Evolutionary conservation across 2,888 invertebrate species (phyloP), one percentile per base, ranked within the genome.

Genomic region (Andrena chrysosceles): DNA sequence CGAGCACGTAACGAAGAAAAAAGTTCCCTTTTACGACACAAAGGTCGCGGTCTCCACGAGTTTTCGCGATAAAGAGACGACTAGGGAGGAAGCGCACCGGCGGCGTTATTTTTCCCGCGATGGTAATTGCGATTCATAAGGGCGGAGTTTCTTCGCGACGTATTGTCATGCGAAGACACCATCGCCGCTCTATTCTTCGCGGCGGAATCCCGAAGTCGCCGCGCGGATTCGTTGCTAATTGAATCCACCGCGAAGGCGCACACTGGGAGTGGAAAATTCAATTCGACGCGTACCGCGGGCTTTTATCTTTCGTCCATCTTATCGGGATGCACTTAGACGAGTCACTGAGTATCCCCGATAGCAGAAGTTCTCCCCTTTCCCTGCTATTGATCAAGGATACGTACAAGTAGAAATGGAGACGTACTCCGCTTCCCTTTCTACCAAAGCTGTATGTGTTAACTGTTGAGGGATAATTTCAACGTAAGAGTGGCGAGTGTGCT

Each of bases 261-360:
- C 13, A 16, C 13, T 31, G 62, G 10, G 68, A 77, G 70, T 72
- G 72, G 73, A 79, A 83, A 76, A 85, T 85, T 84, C 76, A 70
- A 85, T 85, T 79, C 68, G 54, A 52, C 73, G 78, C 42, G 74
- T 78, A 81, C 83, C 81, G 72, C 70, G 70, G 63, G 78, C 79
- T 81, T 87, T 83, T 63, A 81, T 64, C 77, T 75, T 68, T 33
- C 52, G 62, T 35, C 16, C 35, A 56, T 52, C 62, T 60, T 63
- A 31, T 68, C 49, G 35, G 2, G 26, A 60, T 60, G 66, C 74
- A 60, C 48, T 74, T 52, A 49, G 20, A 5, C 20, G 33, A 62
- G 62, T n/a, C 16, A 20, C 16, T 2, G 33, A 33, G 31, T 31
- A 20, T n/a, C 60, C n/a, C 6, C 20, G 60, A 56, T 10, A 10